phyloP scores from a whole-genome alignment of 92 coral and sea anemone species.

The Hydrozoanthus gracilis region DNA sequence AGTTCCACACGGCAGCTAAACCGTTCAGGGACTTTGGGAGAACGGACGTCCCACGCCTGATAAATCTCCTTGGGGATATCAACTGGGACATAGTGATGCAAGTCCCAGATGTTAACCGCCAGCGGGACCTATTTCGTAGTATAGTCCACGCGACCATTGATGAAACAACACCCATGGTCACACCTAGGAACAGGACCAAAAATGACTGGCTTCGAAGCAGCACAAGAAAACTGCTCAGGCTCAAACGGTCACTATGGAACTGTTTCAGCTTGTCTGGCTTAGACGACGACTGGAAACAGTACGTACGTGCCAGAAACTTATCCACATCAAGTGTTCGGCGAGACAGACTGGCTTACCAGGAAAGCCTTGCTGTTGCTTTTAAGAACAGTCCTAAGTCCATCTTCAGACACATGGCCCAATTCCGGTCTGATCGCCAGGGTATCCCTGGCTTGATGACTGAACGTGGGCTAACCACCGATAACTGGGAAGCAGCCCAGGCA shows the following conservation, averaged over 20 bases:
- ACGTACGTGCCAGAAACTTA: background rate
- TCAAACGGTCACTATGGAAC: background rate
- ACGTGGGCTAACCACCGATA: background rate
- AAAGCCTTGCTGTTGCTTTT: background rate
- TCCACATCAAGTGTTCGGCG: background rate
- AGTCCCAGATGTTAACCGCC: background rate
- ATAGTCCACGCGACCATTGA: background rate
- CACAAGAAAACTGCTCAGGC: background rate
- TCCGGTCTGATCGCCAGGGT: background rate
- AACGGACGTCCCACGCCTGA: background rate
- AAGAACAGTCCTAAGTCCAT: background rate
- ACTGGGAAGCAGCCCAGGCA: background rate
- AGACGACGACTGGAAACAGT: background rate
- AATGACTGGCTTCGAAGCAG: background rate
- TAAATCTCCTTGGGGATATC: background rate
- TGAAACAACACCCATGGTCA: background rate
- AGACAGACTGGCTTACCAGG: background rate
- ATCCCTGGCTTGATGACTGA: background rate
- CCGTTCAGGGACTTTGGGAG: background rate
- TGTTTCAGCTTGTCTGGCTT: background rate
- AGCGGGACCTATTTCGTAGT: background rate
- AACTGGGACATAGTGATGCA: background rate
- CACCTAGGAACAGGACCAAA: background rate
- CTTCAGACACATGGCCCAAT: background rate
- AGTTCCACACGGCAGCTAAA: background rate